Evolutionary conservation across 1,140 invertebrate genomes (phyloP).

Genomic region (Aphidius ervi): DNA sequence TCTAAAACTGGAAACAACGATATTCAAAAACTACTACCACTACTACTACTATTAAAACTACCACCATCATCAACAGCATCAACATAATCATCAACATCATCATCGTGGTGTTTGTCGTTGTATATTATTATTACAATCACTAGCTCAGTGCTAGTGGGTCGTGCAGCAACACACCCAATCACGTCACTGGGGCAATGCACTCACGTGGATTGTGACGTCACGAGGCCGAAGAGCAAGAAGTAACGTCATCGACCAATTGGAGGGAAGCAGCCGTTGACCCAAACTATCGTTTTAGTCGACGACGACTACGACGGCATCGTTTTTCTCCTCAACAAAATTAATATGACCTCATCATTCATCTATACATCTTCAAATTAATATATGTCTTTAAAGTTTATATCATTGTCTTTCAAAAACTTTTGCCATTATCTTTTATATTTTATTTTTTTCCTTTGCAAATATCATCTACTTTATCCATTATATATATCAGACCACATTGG

Average conservation of each 20-base stretch:
- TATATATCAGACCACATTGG: no score
- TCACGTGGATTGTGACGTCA: conserved; percentile 43
- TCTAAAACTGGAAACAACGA: no score
- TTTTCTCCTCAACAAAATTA: neutral
- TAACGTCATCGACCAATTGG: conserved; percentile 50
- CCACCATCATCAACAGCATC: no score
- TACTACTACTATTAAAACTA: no score
- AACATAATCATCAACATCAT: no score
- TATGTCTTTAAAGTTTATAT: conserved; percentile 14
- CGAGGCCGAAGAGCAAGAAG: conserved; percentile 27
- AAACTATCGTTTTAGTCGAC: conserved; percentile 24
- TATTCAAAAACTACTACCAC: no score
- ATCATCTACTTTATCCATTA: no score
- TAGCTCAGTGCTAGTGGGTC: no score
- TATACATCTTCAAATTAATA: conserved; percentile 1
- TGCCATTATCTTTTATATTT: conserved; percentile 23
- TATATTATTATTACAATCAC: no score
- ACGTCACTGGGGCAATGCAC: conserved; percentile 50
- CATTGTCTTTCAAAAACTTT: neutral
- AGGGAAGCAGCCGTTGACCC: conserved; percentile 43
- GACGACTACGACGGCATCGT: neutral
- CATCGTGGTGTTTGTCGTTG: no score
- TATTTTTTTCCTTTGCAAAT: no score
- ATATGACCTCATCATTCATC: conserved; percentile 29
- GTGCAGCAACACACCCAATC: conserved; percentile 19